Base-by-base conservation (phyloP, 2,888 invertebrate species). In the Eupithecia tripunctaria region DNA sequence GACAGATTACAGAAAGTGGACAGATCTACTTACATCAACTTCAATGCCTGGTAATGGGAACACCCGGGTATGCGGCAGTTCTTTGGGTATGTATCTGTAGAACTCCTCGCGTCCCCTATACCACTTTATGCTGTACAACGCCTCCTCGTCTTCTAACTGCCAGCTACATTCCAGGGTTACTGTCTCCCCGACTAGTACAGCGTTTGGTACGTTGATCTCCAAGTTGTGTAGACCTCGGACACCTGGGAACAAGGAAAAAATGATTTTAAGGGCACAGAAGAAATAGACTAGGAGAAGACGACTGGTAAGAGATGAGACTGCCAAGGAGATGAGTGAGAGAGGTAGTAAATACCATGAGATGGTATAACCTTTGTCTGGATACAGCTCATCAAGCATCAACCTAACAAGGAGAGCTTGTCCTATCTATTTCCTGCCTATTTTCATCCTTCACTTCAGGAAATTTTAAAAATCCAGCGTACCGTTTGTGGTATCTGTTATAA, bases 81-180 rank as follows among this genome's bases (percentile, higher is more conserved):
- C 97, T 86, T 97, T 97, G 3, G 97, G 97, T 79, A 97, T 96
- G 87, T 96, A 97, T 86, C 97, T 95, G 93, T 96, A 97, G 95
- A 97, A 97, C 88, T 97, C 97, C 78, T 96, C 95, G 18, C 95
- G 86, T 8, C 97, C 97, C 81, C 97, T 95, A 93, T 97, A 97
- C 97, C 97, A 97, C 90, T 97, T 97, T 79, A 97, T 96, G 72
- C 97, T 96, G 91, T 97, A 97, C 18, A 97, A 91, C 1, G 96
- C 95, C 82, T 97, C 97, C 66, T 94, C 94, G 77, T 96, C 96
- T 87, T 96, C 96, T 72, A 97, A 92, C 88, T 97, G 96, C 95
- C 97, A 97, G 80, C 95, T 95, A 90, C 97, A 97, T 83, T 96
- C 96, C 77, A 97, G 92, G 62, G 96, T 96, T 67, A 97, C 97